A percentile compares a stretch with the other conserved stretches of the same genome.
Conservation (phyloP, 2,113 vertebrate genomes). For the Micronisus gabar region DNA sequence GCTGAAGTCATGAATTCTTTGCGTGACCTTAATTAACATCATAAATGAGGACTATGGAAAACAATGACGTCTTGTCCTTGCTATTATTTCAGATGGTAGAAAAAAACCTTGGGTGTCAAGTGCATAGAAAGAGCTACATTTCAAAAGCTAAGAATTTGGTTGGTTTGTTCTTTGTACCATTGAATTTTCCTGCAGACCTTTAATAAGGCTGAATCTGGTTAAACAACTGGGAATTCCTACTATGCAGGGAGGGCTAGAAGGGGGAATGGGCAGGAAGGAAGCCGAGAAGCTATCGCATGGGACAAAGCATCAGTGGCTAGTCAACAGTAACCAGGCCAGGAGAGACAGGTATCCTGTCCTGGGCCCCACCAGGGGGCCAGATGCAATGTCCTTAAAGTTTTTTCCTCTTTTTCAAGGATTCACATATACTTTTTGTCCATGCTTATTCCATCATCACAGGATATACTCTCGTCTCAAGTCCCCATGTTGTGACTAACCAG, state of each 20-base stretch:
- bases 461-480: not conserved
- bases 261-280: not conserved
- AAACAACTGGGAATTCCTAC: not conserved
- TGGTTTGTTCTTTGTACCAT: not conserved
- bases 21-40: not conserved
- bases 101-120: not conserved
- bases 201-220: not conserved
- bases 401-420: not conserved
- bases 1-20: slow-evolving; percentile 17
- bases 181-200: not conserved
- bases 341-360: not conserved
- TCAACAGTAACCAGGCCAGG: not conserved
- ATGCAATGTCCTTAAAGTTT: not conserved
- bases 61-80: not conserved
- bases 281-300: not conserved
- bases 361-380: not conserved
- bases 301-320: not conserved
- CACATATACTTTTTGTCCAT: not conserved
- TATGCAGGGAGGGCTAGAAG: not conserved
- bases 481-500: not conserved
- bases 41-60: slow-evolving; percentile 2
- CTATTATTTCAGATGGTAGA: not conserved
- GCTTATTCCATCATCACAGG: not conserved
- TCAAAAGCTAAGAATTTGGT: not conserved
- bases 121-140: not conserved